These are phyloP conservation scores for Xylota sylvarum DNA, from an alignment of 2,888 invertebrate species.

Conservation along the genomic window DNA sequence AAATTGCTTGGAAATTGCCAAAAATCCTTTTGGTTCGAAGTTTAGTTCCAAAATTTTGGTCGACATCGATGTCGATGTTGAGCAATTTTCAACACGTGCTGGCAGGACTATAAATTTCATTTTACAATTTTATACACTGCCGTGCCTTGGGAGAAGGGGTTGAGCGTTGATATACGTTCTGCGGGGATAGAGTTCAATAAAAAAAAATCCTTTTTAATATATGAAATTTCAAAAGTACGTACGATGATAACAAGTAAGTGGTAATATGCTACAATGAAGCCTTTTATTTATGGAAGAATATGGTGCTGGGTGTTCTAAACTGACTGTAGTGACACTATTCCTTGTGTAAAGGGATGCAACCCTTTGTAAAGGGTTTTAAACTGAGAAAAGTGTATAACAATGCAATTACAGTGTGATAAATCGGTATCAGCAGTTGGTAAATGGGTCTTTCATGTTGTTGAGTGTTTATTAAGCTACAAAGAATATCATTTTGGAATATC, in stretches of 20 bases:
- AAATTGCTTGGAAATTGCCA: slow-evolving; percentile 78
- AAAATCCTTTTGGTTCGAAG: slow-evolving; percentile 62
- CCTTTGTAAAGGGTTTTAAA: slow-evolving; percentile 53
- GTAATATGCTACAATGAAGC: slow-evolving; percentile 66
- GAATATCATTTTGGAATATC: background rate
- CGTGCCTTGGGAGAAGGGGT: slow-evolving; percentile 37
- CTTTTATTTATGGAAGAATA: slow-evolving; percentile 61
- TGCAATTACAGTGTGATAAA: slow-evolving; percentile 67
- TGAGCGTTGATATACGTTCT: slow-evolving; percentile 21
- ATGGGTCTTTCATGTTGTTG: background rate
- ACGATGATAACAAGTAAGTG: slow-evolving; percentile 59
- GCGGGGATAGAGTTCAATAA: slow-evolving; percentile 64
- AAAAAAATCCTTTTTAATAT: slow-evolving; percentile 67
- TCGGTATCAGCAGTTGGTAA: slow-evolving; percentile 66
- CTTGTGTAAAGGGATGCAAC: slow-evolving; percentile 50
- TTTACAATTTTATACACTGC: slow-evolving; percentile 79
- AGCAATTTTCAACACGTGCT: slow-evolving; percentile 84
- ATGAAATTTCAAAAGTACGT: slow-evolving; percentile 65
- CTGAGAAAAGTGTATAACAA: slow-evolving; percentile 53
- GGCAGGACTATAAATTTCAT: slow-evolving; percentile 82
- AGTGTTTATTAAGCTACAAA: background rate
- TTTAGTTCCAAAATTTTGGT: slow-evolving; percentile 77
- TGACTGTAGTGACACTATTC: slow-evolving; percentile 1
- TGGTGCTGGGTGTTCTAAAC: slow-evolving; percentile 23
- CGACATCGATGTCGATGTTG: slow-evolving; percentile 79